phyloP scores from a whole-genome alignment of 2,888 invertebrate species.

The Saturnia japonica region DNA sequence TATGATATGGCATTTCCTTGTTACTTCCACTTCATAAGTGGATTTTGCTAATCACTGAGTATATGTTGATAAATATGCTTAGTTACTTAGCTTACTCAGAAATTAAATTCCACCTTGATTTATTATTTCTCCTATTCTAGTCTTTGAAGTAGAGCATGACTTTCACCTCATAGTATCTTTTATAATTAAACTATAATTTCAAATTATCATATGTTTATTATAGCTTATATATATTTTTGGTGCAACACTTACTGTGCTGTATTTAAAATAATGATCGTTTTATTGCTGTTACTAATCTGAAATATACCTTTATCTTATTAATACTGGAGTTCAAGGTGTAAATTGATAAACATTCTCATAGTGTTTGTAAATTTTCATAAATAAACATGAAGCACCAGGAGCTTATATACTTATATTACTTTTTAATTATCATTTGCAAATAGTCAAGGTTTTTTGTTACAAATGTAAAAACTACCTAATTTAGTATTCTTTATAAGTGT shows the following conservation, averaged over 20 bases:
- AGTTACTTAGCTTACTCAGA: too few species aligned
- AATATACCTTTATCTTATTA: not conserved
- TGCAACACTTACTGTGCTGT: not conserved
- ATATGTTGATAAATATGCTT: too few species aligned
- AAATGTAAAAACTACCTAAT: not conserved
- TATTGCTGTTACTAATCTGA: not conserved
- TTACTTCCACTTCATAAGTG: too few species aligned
- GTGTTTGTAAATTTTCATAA: not conserved
- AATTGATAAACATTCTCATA: not conserved
- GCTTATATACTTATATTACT: not conserved
- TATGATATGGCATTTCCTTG: too few species aligned
- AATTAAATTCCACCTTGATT: too few species aligned
- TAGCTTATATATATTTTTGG: not conserved
- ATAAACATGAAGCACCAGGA: not conserved
- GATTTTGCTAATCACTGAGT: too few species aligned
- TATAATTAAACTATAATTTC: not conserved
- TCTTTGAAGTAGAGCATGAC: not conserved
- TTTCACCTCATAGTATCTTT: not conserved
- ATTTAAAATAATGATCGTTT: not conserved
- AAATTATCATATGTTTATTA: not conserved
- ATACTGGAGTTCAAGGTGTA: not conserved
- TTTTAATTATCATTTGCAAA: not conserved
- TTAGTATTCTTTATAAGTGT: not conserved
- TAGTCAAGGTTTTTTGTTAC: not conserved
- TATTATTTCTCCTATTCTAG: too few species aligned